Percentiles rank a stretch among this genome's conserved stretches.
Evolutionary conservation across 2,888 invertebrate genomes (phyloP).

Genomic region (Noctua pronuba): DNA sequence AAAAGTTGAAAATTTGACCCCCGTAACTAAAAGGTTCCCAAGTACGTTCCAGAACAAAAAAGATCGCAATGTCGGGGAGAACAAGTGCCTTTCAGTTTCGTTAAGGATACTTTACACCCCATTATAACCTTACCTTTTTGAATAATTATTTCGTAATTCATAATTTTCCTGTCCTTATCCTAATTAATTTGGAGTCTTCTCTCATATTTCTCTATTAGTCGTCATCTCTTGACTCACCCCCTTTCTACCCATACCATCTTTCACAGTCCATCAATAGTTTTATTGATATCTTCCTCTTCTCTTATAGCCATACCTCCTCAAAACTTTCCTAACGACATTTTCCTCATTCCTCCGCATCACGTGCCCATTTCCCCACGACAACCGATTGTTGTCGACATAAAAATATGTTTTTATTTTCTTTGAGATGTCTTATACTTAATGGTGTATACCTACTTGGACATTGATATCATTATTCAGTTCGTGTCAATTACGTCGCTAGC

Average conservation of each 20-base stretch:
- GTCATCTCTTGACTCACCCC: background rate
- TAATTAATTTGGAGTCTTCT: background rate
- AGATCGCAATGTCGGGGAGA: too few species aligned
- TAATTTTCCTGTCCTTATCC: background rate
- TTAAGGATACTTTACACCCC: too few species aligned
- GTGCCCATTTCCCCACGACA: background rate
- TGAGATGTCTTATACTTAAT: background rate
- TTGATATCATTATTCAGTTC: background rate
- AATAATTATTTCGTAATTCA: background rate
- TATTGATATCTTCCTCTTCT: background rate
- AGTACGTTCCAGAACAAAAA: too few species aligned
- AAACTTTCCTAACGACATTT: background rate
- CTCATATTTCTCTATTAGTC: background rate
- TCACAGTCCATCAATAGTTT: background rate
- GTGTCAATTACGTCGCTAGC: background rate
- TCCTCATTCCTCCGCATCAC: background rate
- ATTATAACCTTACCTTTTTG: background rate
- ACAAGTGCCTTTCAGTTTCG: too few species aligned
- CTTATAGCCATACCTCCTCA: background rate
- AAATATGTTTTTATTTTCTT: background rate
- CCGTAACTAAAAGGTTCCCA: too few species aligned
- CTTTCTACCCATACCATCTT: background rate
- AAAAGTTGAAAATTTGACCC: too few species aligned
- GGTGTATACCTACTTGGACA: background rate
- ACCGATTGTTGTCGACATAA: background rate